Conservation (phyloP, 2,113 vertebrate species). For the Cichladusa arquata region DNA sequence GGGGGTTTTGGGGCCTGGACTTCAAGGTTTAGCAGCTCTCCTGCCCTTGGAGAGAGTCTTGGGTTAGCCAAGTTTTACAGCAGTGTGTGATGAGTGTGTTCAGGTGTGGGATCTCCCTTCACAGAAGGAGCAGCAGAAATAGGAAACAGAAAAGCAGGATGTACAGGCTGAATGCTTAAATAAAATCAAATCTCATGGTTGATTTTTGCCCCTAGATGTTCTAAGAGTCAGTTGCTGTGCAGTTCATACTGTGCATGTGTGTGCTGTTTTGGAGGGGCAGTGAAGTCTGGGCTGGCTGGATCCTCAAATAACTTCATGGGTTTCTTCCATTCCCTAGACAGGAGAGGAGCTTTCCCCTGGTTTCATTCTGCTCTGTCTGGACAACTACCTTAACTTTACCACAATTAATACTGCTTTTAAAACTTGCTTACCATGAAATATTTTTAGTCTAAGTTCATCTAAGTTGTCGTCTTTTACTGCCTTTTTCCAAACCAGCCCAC, state of each 20-base stretch:
- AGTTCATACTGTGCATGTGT: background rate
- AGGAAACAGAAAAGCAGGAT: background rate
- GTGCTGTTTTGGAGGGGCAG: background rate
- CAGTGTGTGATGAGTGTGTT: background rate
- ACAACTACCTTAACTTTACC: background rate
- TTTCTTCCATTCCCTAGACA: background rate
- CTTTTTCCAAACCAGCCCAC: background rate
- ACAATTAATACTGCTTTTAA: background rate
- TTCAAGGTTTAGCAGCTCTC: background rate
- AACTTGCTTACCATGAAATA: background rate
- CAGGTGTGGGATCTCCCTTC: background rate
- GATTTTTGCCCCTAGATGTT: background rate
- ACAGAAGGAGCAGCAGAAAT: background rate
- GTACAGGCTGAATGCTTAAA: background rate
- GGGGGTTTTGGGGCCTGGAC: background rate
- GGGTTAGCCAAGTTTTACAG: background rate
- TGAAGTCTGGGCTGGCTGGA: background rate
- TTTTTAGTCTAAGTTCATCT: background rate
- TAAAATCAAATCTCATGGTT: rapidly evolving
- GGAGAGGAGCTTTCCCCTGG: background rate
- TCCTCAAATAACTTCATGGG: background rate
- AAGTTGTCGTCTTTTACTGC: background rate
- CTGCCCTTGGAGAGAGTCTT: background rate
- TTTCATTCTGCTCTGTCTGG: background rate
- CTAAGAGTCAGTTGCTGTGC: background rate